Evolutionary conservation across 1,140 invertebrate species (phyloP).

Genomic region (Dufourea novaeangliae): DNA sequence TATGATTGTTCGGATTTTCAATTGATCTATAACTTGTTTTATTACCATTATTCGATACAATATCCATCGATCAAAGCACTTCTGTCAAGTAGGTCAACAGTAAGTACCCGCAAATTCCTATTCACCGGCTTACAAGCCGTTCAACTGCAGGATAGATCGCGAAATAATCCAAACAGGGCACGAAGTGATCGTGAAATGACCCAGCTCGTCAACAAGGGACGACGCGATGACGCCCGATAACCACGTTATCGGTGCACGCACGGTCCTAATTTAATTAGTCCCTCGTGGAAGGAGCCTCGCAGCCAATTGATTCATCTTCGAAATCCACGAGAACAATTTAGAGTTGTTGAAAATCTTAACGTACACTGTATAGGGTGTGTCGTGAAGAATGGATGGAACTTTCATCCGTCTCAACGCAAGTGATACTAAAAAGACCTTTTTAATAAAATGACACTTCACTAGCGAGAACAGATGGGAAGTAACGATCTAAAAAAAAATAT

Average conservation of each 20-base stretch:
- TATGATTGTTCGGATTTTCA: no score
- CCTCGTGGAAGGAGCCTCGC: neutral
- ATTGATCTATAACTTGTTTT: no score
- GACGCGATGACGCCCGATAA: slow-evolving; percentile 30
- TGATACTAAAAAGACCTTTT: no score
- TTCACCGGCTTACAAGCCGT: neutral
- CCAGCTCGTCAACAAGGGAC: neutral
- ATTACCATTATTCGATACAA: no score
- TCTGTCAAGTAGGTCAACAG: no score
- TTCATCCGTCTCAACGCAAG: no score
- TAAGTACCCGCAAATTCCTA: neutral
- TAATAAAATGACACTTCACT: no score
- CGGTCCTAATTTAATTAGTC: slow-evolving; percentile 31
- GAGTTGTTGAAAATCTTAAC: neutral
- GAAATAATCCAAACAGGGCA: neutral
- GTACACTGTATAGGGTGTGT: no score
- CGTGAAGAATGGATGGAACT: no score
- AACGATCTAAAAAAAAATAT: no score
- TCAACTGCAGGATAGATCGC: neutral
- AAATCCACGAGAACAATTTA: neutral
- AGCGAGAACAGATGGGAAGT: no score
- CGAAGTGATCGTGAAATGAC: neutral
- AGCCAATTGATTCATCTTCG: neutral
- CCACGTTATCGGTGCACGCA: slow-evolving; percentile 6
- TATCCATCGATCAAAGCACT: neutral